Evolutionary conservation across 2,888 invertebrate species (phyloP).

Genomic region (Clivina fossor): DNA sequence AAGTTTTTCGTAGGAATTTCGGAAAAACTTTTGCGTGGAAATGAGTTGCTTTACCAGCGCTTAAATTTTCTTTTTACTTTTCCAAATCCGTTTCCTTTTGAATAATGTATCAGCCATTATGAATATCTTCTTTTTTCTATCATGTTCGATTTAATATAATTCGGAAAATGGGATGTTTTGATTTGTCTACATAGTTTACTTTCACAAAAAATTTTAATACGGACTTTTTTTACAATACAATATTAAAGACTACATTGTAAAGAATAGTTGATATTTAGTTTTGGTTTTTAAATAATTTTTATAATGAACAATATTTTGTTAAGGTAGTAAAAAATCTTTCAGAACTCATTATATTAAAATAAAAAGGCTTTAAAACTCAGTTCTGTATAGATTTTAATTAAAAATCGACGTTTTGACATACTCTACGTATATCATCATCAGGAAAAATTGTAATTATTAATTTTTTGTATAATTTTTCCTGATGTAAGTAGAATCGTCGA

Average conservation of each 20-base stretch:
- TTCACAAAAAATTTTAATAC: constrained; percentile 5
- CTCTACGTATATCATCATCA: too few relatives aligned
- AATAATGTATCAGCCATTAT: constrained; percentile 4
- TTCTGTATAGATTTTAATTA: too few relatives aligned
- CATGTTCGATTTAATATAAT: background rate
- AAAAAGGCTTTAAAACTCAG: too few relatives aligned
- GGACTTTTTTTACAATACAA: background rate
- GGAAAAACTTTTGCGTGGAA: background rate
- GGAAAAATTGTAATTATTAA: too few relatives aligned
- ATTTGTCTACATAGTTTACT: constrained; percentile 1
- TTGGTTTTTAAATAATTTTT: too few relatives aligned
- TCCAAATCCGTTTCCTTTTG: constrained; percentile 10
- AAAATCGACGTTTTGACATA: too few relatives aligned
- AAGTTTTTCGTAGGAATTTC: background rate
- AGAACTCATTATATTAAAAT: too few relatives aligned
- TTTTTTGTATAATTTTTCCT: too few relatives aligned
- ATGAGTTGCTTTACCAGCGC: background rate
- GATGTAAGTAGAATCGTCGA: too few relatives aligned
- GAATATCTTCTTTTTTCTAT: background rate
- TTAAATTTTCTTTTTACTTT: background rate
- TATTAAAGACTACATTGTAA: background rate
- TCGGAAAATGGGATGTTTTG: background rate
- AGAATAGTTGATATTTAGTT: too few relatives aligned
- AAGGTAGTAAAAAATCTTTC: too few relatives aligned
- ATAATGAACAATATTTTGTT: too few relatives aligned